Evolutionary conservation across 1,140 invertebrate species (phyloP), one percentile per base, ranked within the genome.

Genomic region (Leptinotarsa texana): DNA sequence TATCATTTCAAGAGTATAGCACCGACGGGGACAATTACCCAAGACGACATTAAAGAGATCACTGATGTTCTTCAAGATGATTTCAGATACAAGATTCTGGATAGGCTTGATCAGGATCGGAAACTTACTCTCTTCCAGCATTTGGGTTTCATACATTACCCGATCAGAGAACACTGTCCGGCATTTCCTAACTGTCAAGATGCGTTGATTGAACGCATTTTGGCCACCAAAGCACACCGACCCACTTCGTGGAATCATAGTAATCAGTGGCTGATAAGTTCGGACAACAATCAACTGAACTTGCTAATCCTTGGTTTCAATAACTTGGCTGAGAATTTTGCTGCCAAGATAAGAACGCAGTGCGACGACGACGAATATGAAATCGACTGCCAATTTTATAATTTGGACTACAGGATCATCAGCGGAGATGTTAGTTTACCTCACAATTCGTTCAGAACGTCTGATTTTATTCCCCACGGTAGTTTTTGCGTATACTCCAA

Each of bases 111-210:
- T 87, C 96, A 98, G 87, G 97, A 98, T 82, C 87, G 97, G 77
- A 96, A 96, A 82, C 87, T 98, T 74, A 96, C 98, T 90, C 88
- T 99, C 27, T 95, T 98, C 76, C 96, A 97, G 84, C 97, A 98
- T 87, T 87, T 98, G 33, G 96, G 96, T 69, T 99, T 98, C 87
- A 93, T 99, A 65, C 96, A 99, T 86, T 96, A 95, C 86, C 96
- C 97, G 15, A 95, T 96, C 82, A 87, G 94, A 48, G 96, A 98
- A 85, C 95, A 97, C 84, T 99, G 97, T 85, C 96, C 95, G 22
- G 94, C 94, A 61, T 95, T 92, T 86, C 91, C 93, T 72, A 93
- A 94, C 86, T 98, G 96, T 85, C 93, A 97, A 86, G 97, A 98
- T 85, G 90, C 90, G 68, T 84, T 94, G n/a, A 93, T 95, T 79